Evolutionary conservation across 1,140 invertebrate genomes (phyloP).

Genomic region (Triops cancriformis): DNA sequence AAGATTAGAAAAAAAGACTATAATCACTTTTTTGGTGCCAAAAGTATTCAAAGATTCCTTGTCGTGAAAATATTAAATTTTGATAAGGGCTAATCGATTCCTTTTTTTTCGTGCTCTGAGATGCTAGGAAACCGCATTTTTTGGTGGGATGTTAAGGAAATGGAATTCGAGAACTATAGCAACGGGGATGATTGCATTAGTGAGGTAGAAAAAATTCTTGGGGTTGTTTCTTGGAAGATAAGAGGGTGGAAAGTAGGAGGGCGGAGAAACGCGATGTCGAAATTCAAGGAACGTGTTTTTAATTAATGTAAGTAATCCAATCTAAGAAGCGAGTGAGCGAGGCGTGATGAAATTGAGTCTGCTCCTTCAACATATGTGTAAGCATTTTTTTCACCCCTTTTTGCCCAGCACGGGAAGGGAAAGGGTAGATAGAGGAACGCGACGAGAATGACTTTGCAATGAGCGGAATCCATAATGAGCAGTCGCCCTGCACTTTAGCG

Average conservation of each 20-base stretch:
- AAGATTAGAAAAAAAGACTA: too few species aligned
- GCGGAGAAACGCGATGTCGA: background rate
- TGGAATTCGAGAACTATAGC: background rate
- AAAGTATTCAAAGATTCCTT: too few species aligned
- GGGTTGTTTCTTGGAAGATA: background rate
- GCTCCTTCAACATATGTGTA: background rate
- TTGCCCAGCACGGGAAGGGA: background rate
- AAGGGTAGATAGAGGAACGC: background rate
- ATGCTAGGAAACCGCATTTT: too few species aligned
- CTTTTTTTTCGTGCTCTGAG: too few species aligned
- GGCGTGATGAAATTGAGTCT: constrained; percentile 10
- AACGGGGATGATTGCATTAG: background rate
- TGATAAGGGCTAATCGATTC: too few species aligned
- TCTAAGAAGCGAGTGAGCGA: background rate
- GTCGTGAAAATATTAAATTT: too few species aligned
- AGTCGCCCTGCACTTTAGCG: too few species aligned
- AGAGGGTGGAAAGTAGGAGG: background rate
- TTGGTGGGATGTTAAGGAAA: background rate
- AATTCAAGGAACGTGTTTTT: background rate
- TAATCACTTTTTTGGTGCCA: too few species aligned
- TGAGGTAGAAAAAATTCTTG: background rate
- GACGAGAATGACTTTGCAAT: background rate
- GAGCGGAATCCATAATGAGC: background rate
- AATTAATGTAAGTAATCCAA: background rate
- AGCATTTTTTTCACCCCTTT: background rate